A percentile compares a stretch with the other conserved stretches of the same genome.
These are phyloP conservation scores for Lanius collurio DNA, from an alignment of 2,113 vertebrate species.

Conservation along the genomic window DNA sequence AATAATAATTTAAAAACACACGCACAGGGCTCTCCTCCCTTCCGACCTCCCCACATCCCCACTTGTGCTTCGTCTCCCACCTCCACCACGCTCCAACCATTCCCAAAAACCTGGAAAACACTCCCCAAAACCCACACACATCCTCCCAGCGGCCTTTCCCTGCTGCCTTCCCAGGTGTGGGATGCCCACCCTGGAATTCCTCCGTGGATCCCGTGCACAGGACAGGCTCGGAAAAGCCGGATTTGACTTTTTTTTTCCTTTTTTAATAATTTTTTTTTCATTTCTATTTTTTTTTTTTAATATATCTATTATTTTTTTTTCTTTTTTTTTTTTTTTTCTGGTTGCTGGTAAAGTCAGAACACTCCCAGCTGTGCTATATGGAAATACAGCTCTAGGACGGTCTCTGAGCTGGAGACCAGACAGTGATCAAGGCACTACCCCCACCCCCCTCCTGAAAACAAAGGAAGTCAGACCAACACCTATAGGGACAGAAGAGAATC, in stretches of 20 bases:
- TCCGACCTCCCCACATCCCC: background rate
- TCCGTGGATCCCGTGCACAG: slow-evolving; percentile 34
- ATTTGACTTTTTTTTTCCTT: background rate
- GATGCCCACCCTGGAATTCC: background rate
- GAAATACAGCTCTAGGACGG: slow-evolving; percentile 58
- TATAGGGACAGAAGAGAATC: slow-evolving; percentile 72
- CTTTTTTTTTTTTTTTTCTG: background rate
- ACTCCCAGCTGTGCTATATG: slow-evolving; percentile 68
- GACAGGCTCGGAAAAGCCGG: slow-evolving; percentile 52
- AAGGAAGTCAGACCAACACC: slow-evolving; percentile 69
- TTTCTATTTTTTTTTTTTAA: background rate
- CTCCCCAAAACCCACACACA: background rate
- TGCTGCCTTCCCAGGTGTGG: background rate
- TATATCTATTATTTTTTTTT: background rate
- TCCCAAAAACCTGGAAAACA: background rate
- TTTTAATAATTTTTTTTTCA: background rate
- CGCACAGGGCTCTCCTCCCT: slow-evolving; percentile 41
- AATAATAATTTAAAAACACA: slow-evolving; percentile 53
- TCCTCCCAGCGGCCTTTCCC: background rate
- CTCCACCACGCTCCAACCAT: background rate
- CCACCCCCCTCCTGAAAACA: slow-evolving; percentile 56
- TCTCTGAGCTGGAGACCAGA: slow-evolving; percentile 11
- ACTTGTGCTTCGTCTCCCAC: background rate
- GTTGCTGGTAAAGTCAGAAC: slow-evolving; percentile 61
- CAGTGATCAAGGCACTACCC: slow-evolving; percentile 73